These are phyloP conservation scores for Pimephales promelas DNA, from an alignment of 2,113 vertebrate genomes.

Conservation along the genomic window DNA sequence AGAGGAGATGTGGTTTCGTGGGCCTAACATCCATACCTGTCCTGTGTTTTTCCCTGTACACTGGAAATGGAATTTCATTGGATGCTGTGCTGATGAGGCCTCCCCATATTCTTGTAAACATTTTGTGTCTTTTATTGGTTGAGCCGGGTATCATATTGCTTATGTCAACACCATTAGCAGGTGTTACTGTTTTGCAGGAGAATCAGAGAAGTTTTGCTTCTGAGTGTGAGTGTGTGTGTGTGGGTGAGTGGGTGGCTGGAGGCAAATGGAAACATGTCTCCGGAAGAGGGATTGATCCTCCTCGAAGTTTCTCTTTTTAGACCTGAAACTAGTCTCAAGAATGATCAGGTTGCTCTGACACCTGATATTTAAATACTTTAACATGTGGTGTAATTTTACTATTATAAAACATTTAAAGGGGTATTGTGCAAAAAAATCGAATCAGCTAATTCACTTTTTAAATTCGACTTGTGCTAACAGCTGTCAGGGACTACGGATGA, in stretches of 20 bases:
- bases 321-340: background rate
- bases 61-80: background rate
- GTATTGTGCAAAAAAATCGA: background rate
- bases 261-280: background rate
- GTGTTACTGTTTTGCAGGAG: background rate
- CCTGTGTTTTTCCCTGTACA: background rate
- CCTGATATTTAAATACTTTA: background rate
- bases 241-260: background rate
- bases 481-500: too few species aligned
- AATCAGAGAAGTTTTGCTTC: background rate
- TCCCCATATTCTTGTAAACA: background rate
- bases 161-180: conserved; percentile 16
- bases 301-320: background rate
- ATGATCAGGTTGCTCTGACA: background rate
- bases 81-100: background rate
- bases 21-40: background rate
- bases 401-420: background rate
- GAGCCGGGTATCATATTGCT: background rate
- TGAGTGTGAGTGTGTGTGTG: background rate
- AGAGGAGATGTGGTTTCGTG: conserved; percentile 12
- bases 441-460: background rate
- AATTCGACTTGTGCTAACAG: background rate
- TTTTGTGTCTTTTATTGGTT: background rate
- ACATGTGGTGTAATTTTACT: background rate
- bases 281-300: too few species aligned